These are phyloP conservation scores for Nanorana parkeri DNA, from an alignment of 2,113 vertebrate species.

Conservation along the genomic window DNA sequence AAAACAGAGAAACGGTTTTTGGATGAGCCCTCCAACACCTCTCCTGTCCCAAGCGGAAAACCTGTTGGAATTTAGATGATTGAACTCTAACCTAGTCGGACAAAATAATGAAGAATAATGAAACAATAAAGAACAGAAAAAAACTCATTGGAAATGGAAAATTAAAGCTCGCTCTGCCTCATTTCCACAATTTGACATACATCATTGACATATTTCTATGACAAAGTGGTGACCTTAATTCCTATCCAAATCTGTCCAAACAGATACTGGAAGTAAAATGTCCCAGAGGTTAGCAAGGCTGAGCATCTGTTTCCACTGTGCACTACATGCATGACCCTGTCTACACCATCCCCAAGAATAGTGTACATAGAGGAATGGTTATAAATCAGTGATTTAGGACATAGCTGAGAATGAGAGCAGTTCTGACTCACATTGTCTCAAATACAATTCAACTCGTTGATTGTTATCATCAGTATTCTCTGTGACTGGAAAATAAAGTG, in stretches of 20 bases:
- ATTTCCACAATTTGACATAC: constrained; percentile 57
- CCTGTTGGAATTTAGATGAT: constrained; percentile 52
- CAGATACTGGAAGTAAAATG: constrained; percentile 70
- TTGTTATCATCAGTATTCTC: not conserved
- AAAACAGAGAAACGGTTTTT: constrained; percentile 36
- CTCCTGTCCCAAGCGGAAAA: constrained; percentile 48
- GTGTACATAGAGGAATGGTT: constrained; percentile 1
- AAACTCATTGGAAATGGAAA: constrained; percentile 56
- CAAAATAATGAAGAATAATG: constrained; percentile 43
- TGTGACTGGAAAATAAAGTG: not conserved
- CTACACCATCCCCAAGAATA: constrained; percentile 44
- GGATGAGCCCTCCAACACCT: constrained; percentile 42
- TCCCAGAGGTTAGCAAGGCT: constrained; percentile 72
- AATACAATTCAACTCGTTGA: not conserved
- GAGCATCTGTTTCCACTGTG: constrained; percentile 75
- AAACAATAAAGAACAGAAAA: constrained; percentile 49
- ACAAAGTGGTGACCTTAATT: constrained; percentile 70
- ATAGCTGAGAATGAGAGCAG: not conserved
- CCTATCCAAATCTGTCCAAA: constrained; percentile 75
- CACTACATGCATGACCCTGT: constrained; percentile 61
- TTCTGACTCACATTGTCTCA: not conserved
- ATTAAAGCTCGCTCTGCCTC: constrained; percentile 54
- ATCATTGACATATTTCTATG: constrained; percentile 63
- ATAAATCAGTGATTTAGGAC: constrained; percentile 28
- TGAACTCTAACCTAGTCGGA: constrained; percentile 41